phyloP scores from a whole-genome alignment of 2,797 vertebrate species.

The Chaenodraco wilsoni region DNA sequence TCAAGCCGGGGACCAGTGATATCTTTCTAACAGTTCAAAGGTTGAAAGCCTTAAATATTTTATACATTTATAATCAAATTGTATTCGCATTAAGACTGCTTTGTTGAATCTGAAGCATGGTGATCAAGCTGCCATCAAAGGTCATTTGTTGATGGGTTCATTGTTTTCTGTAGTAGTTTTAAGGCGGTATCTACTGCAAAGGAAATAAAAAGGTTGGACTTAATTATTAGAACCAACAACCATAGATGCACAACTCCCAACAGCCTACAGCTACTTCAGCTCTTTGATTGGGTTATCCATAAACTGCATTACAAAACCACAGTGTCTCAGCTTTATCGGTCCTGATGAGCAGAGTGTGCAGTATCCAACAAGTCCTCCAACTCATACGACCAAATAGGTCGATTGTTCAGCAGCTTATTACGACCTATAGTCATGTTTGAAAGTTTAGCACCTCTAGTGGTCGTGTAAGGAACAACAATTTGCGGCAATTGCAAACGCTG shows the following conservation, averaged over 20 bases:
- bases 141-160: background rate
- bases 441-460: too few relatives aligned
- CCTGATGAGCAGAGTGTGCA: background rate
- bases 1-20: too few relatives aligned
- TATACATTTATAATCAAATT: too few relatives aligned
- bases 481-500: too few relatives aligned
- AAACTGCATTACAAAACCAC: background rate
- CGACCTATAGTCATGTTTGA: too few relatives aligned
- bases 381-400: too few relatives aligned
- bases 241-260: background rate
- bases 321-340: background rate
- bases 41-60: slow-evolving; percentile 23
- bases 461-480: too few relatives aligned
- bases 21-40: background rate
- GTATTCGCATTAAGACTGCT: too few relatives aligned
- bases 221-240: background rate
- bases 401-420: too few relatives aligned
- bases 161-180: background rate
- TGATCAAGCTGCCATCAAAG: too few relatives aligned
- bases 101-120: too few relatives aligned
- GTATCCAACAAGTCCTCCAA: too few relatives aligned
- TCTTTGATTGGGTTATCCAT: background rate
- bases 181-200: background rate
- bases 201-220: background rate
- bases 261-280: background rate